Percentiles rank a stretch among this genome's conserved stretches.
phyloP scores from a whole-genome alignment of 2,797 vertebrate genomes.

The Cetoscarus ocellatus region DNA sequence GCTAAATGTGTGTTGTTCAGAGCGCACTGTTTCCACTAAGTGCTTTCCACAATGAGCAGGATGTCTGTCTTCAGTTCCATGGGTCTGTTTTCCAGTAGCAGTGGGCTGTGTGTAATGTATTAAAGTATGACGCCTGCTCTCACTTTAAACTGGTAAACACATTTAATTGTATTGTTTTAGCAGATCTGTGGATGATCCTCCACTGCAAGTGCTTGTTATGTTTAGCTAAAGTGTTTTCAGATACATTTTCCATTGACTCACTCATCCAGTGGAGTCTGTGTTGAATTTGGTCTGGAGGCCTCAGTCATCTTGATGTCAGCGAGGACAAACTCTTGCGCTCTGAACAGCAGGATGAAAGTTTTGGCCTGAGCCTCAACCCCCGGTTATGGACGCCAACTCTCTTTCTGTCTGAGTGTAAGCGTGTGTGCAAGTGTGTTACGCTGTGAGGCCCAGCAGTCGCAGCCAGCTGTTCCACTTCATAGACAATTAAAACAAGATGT shows the following conservation, averaged over 20 bases:
- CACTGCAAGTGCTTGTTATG: constrained; percentile 17
- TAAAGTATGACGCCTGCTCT: constrained; percentile 3
- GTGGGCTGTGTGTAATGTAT: constrained; percentile 4
- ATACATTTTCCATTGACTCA: constrained; percentile 18
- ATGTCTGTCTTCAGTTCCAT: constrained; percentile 3
- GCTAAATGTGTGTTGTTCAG: not conserved
- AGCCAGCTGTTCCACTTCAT: constrained; percentile 78
- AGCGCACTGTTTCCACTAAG: not conserved
- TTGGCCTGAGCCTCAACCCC: constrained; percentile 24
- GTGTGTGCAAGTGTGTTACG: constrained; percentile 23
- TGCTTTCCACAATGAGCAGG: constrained; percentile 33
- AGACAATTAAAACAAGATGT: constrained; percentile 78
- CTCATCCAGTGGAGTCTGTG: constrained; percentile 16
- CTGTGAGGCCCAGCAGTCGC: constrained; percentile 59
- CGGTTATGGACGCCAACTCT: constrained; percentile 5
- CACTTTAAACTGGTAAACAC: constrained; percentile 5
- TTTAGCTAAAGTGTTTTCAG: constrained; percentile 26
- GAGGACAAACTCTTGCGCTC: constrained; percentile 36
- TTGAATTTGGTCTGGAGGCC: constrained; percentile 13
- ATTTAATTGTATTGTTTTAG: constrained; percentile 9
- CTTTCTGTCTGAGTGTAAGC: not conserved
- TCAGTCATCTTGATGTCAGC: constrained; percentile 22
- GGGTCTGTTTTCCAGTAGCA: constrained; percentile 19
- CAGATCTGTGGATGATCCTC: constrained; percentile 4
- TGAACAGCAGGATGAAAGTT: constrained; percentile 24